Evolutionary conservation across 2,888 invertebrate genomes (phyloP), one percentile per base, ranked within the genome.

Genomic region (Toxonevra muliebris): DNA sequence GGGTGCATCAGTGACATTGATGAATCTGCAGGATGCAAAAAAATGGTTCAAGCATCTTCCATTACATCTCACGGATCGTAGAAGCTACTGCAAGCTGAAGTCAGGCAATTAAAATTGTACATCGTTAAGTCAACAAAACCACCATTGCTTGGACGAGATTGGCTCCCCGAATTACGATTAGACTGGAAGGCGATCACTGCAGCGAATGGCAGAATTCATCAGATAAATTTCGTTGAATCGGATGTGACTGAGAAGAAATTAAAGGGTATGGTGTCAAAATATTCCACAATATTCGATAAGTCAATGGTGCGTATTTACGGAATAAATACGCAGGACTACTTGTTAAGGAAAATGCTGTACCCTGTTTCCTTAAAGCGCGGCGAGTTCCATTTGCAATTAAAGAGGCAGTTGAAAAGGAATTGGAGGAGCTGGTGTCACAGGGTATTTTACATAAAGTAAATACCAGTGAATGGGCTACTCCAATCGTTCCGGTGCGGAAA

Each of bases 401-500:
- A 11, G 45, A 53, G 10, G 60, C 53, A 11, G 60, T 66, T 0
- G 71, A 63, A 57, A 67, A 53, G 68, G 74, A 50, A 71, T 72
- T 69, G 13, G 75, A 61, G 64, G 72, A 53, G 64, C 53, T 71
- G 19, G 68, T 60, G 11, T 13, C 52, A 40, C 52, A 63, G 9
- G 61, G 61, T 50, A 50, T 71, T 8, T 41, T 71, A 11, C 40
- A 40, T 15, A 71, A 69, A 66, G 70, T 68, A 41, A 53, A 77
- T n/a, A 60, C 58, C 20, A 75, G 75, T 15, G 74, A 77, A 48
- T 80, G 76, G 77, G 77, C 75, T 12, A 79, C 80, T 17, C 80
- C 79, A 0, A 75, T 79, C 30, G 80, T 80, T 2, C 76, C 78
- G 1, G 74, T 80, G 42, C 54, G 73, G 9, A 81, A 81, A 66